Conservation (phyloP, 2,797 vertebrate species). For the Lycodopsis pacificus region DNA sequence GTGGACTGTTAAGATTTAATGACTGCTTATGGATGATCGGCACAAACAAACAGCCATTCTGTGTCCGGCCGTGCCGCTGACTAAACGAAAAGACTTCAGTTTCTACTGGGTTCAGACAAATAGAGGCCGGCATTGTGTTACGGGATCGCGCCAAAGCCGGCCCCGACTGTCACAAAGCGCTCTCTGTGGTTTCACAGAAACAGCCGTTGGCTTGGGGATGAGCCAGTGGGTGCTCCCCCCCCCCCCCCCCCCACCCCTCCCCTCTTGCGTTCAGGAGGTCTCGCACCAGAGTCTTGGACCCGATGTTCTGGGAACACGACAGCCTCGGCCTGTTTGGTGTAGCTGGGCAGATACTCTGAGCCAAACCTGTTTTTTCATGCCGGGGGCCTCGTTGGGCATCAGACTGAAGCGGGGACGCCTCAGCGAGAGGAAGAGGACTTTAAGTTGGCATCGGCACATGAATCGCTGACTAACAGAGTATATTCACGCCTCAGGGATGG, state of each 20-base stretch:
- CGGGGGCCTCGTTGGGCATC: slow-evolving; percentile 10
- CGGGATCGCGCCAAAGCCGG: slow-evolving; percentile 65
- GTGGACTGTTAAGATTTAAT: slow-evolving; percentile 80
- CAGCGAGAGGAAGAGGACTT: slow-evolving; percentile 17
- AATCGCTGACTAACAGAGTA: slow-evolving; percentile 15
- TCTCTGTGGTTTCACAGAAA: slow-evolving; percentile 77
- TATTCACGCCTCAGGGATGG: not conserved
- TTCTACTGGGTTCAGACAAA: slow-evolving; percentile 60
- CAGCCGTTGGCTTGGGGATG: slow-evolving; percentile 56
- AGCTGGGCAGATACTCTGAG: slow-evolving; percentile 26
- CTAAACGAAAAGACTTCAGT: slow-evolving; percentile 58
- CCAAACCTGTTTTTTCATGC: slow-evolving; percentile 38
- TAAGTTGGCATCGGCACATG: slow-evolving; percentile 5
- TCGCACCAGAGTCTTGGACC: slow-evolving; percentile 60
- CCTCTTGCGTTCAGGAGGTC: slow-evolving; percentile 45
- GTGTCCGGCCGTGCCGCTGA: slow-evolving; percentile 46
- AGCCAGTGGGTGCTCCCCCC: slow-evolving; percentile 33
- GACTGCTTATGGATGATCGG: slow-evolving; percentile 48
- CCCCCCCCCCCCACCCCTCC: not conserved
- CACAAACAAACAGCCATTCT: slow-evolving; percentile 64
- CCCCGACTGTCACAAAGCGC: slow-evolving; percentile 77
- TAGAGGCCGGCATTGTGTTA: slow-evolving; percentile 73
- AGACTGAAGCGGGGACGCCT: slow-evolving; percentile 5
- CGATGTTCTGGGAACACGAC: slow-evolving; percentile 69
- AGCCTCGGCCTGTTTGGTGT: slow-evolving; percentile 38